A percentile compares a stretch with the other conserved stretches of the same genome.
Conservation (phyloP, 1,140 invertebrate species). For the Teleogryllus occipitalis region DNA sequence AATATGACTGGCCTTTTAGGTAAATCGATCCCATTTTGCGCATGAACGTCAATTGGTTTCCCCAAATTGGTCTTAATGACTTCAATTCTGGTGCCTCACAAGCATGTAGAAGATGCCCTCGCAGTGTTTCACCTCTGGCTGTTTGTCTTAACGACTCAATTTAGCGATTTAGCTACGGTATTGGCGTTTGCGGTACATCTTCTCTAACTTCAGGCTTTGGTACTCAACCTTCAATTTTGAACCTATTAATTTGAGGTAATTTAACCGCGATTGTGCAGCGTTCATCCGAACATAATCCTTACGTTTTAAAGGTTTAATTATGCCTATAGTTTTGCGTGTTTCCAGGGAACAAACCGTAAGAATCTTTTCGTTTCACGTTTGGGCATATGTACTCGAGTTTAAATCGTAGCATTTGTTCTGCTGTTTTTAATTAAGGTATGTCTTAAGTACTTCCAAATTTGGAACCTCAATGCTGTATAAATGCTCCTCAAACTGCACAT, state of each 20-base stretch:
- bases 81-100: not conserved
- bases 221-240: not conserved
- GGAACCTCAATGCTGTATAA: not conserved
- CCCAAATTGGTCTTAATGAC: not conserved
- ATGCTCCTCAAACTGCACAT: not conserved
- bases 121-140: not conserved
- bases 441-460: not conserved
- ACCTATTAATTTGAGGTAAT: not conserved
- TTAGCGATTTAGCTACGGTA: not conserved
- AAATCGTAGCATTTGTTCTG: not conserved
- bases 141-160: slow-evolving; percentile 4
- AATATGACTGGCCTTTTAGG: no score
- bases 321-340: not conserved
- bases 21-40: no score
- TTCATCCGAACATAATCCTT: not conserved
- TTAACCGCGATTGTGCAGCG: not conserved
- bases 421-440: not conserved
- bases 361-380: not conserved
- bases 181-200: not conserved
- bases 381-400: not conserved
- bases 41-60: no score
- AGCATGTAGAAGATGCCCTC: not conserved
- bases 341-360: not conserved
- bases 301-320: not conserved
- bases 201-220: not conserved